Base-by-base conservation (phyloP, 92 coral and sea anemone genomes). In the Pocillopora meandrina region DNA sequence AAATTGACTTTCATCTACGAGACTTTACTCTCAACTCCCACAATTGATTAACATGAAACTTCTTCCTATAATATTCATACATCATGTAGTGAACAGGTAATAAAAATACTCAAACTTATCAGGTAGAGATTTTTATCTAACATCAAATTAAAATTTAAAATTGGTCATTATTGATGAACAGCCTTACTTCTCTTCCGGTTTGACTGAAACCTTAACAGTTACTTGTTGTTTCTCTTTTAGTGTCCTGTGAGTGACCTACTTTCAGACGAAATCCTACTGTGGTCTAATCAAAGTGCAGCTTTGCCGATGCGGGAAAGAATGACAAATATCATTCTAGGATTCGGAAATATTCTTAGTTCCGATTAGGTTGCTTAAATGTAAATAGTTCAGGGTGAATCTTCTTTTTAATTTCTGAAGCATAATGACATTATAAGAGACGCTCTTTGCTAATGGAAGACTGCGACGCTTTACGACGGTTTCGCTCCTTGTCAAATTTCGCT, bases 281-380 rank as follows among this genome's bases (percentile, higher is more conserved):
- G 79, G 79, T 75, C 19, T n/a, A 13, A 57, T 56, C 79, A 75
- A 20, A n/a, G 17, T n/a, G 65, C 52, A 9, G 67, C 79, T 57
- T 13, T 75, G 55, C 23, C 20, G 2, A 10, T 75, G 20, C 7
- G 65, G 17, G 18, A 75, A 21, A 58, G 21, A 21, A 58, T 75
- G 17, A 58, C 47, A 75, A 65, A 75, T 58, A 17, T 75, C n/a
- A 20, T 75, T n/a, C 18, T 75, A 23, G n/a, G 55, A 20, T 58
- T 75, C n/a, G 56, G 79, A 1, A 20, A 55, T 74, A 18, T 31
- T 52, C 31, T 74, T 52, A 8, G 57, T 42, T 72, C 60, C 60
- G 59, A 36, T 14, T 7, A 18, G 12, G 63, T 33, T 18, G 9
- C 26, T 26, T 26, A 26, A 55, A 36, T 73, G 19, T 17, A 52